Base-by-base conservation (phyloP, 1,140 invertebrate genomes). In the Sweltsa coloradensis region DNA sequence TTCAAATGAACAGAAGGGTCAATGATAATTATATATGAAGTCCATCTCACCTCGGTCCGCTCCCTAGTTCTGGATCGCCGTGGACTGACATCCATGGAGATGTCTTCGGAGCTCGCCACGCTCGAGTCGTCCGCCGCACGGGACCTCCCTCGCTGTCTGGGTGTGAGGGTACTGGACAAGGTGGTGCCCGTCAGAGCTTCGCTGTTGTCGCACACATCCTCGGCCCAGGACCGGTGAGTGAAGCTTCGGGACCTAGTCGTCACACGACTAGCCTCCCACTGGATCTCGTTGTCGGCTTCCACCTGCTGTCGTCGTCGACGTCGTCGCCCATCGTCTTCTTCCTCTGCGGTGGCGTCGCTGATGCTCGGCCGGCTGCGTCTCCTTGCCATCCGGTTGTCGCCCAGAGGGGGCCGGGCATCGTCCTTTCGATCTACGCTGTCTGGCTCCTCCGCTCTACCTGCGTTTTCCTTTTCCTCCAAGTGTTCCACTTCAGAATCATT, bases 241-340 rank as follows among this genome's bases (percentile, higher is more conserved):
- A 44, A 44, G 13, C 42, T 44, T 13, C 42, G 13, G 6, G 27
- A 60, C 53, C 1, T 58, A 56, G 13, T 56, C 52, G 26, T 62
- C 58, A n/a, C n/a, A n/a, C n/a, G n/a, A n/a, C n/a, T n/a, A n/a
- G n/a, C n/a, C 55, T 60, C 14, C 41, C 44, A 40, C 34, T 44
- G 34, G 51, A 29, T 45, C 34, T 24, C 11, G 21, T 37, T 41
- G 19, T 26, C 1, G n/a, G n/a, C n/a, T n/a, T n/a, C n/a, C n/a
- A n/a, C n/a, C 23, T 37, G 16, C 23, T 37, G n/a, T 5, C 36
- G 5, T 5, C 23, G 5, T 37, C 11, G 23, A 22, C 23, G 23
- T 4, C 36, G 18, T n/a, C n/a, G 7, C n/a, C 23, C 11, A 19
- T 37, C 36, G n/a, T 5, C 23, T 37, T 11, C 5, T 3, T 37